A percentile compares a stretch with the other conserved stretches of the same genome.
Conservation (phyloP, 1,140 invertebrate species). For the Theocolax elegans region DNA sequence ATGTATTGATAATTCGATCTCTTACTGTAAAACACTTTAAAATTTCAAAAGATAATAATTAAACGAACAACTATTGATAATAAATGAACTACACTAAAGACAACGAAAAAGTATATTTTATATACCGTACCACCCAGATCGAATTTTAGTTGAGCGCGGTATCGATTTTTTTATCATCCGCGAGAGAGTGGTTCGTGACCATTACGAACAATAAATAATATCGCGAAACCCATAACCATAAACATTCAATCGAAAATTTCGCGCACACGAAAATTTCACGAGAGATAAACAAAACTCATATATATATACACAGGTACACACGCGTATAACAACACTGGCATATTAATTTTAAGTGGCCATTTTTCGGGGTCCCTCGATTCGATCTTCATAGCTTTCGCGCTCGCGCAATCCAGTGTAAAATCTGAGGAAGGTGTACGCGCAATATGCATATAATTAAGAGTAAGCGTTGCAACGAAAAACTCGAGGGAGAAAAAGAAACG, state of each 20-base stretch:
- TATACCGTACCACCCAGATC: slow-evolving; percentile 30
- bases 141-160: slow-evolving; percentile 29
- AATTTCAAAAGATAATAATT: too few species aligned
- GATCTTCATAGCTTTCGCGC: slow-evolving; percentile 11
- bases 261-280: slow-evolving; percentile 14
- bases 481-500: background rate
- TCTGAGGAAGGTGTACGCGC: too few species aligned
- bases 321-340: slow-evolving; percentile 16
- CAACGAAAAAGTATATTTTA: too few species aligned
- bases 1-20: too few species aligned
- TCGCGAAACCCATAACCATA: slow-evolving; percentile 39
- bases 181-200: background rate
- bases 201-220: slow-evolving; percentile 42
- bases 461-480: background rate
- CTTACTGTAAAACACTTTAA: too few species aligned
- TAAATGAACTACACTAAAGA: too few species aligned
- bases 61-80: too few species aligned
- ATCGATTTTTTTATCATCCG: slow-evolving; percentile 6
- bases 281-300: too few species aligned
- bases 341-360: slow-evolving; percentile 39
- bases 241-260: slow-evolving; percentile 42
- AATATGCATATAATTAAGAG: slow-evolving; percentile 34
- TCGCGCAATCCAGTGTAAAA: background rate
- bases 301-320: too few species aligned
- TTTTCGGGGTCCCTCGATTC: slow-evolving; percentile 11